Percentiles rank a stretch among this genome's conserved stretches.
Conservation (phyloP, 1,140 invertebrate genomes). For the Danaus melanippus region DNA sequence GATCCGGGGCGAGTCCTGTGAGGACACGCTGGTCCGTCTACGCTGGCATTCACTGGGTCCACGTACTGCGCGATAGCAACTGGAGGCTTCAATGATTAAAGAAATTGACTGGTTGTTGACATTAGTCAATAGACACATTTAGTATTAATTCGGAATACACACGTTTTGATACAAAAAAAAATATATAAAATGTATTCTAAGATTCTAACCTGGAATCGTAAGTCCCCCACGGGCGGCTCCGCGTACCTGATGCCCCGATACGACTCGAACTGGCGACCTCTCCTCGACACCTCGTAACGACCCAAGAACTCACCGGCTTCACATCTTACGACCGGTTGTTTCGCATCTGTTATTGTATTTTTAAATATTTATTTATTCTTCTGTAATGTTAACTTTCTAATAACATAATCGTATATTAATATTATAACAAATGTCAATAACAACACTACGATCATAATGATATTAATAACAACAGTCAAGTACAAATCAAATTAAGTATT, state of each 20-base stretch:
- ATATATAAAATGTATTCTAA: background rate
- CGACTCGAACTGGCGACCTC: slow-evolving; percentile 60
- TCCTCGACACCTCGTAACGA: slow-evolving; percentile 41
- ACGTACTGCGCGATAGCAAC: slow-evolving; percentile 72
- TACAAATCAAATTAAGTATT: too few relatives aligned
- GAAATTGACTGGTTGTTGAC: too few relatives aligned
- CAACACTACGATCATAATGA: too few relatives aligned
- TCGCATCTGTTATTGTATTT: background rate
- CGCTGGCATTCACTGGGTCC: slow-evolving; percentile 70
- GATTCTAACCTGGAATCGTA: slow-evolving; percentile 72
- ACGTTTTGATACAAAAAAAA: too few relatives aligned
- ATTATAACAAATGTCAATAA: too few relatives aligned
- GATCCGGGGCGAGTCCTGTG: slow-evolving; percentile 50
- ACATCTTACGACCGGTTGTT: slow-evolving; percentile 19
- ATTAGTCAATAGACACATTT: too few relatives aligned
- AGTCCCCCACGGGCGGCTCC: slow-evolving; percentile 71
- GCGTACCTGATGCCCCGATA: slow-evolving; percentile 76
- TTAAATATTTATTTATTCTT: too few relatives aligned
- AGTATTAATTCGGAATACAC: too few relatives aligned
- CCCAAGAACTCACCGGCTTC: slow-evolving; percentile 37
- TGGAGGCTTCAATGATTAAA: slow-evolving; percentile 54
- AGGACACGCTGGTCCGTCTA: slow-evolving; percentile 74
- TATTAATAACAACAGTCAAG: too few relatives aligned
- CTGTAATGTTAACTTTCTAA: too few relatives aligned
- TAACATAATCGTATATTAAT: too few relatives aligned